phyloP scores from a whole-genome alignment of 2,888 invertebrate genomes.

The Melanophora roralis region DNA sequence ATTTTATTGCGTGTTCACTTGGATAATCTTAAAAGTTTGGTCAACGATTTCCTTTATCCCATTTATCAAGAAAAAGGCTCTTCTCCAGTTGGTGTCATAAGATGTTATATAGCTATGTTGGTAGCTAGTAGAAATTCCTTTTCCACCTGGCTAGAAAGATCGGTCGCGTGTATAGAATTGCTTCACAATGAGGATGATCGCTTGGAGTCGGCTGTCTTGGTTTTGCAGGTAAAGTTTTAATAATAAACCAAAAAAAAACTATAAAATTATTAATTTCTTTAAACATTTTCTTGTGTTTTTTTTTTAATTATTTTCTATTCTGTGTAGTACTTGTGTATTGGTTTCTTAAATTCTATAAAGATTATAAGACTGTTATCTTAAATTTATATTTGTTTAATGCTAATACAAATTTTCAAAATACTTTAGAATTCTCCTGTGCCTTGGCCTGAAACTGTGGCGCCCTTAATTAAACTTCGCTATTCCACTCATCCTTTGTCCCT shows the following conservation, averaged over 20 bases:
- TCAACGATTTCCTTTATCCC: slow-evolving; percentile 75
- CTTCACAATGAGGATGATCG: slow-evolving; percentile 76
- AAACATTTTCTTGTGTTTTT: too few relatives aligned
- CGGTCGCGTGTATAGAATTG: slow-evolving; percentile 72
- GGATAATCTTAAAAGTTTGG: slow-evolving; percentile 72
- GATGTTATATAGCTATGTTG: slow-evolving; percentile 73
- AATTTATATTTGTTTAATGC: too few relatives aligned
- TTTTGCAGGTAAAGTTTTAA: slow-evolving; percentile 69
- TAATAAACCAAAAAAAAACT: too few relatives aligned
- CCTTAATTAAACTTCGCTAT: slow-evolving; percentile 72
- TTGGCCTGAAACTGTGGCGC: slow-evolving; percentile 73
- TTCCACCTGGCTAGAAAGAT: slow-evolving; percentile 74
- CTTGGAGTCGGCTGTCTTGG: slow-evolving; percentile 72
- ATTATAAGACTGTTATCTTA: too few relatives aligned
- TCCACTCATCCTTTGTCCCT: slow-evolving; percentile 75
- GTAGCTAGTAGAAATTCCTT: slow-evolving; percentile 71
- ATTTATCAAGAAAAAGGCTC: slow-evolving; percentile 75
- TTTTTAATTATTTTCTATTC: too few relatives aligned
- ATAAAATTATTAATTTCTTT: too few relatives aligned
- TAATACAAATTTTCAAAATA: too few relatives aligned
- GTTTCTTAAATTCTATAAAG: too few relatives aligned
- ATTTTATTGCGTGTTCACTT: slow-evolving; percentile 75
- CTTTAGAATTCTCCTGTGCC: slow-evolving; percentile 76
- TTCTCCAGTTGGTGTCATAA: slow-evolving; percentile 71
- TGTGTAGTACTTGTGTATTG: too few relatives aligned